Evolutionary conservation across 2,888 invertebrate genomes (phyloP), one percentile per base, ranked within the genome.

Genomic region (Pheosia gnoma): DNA sequence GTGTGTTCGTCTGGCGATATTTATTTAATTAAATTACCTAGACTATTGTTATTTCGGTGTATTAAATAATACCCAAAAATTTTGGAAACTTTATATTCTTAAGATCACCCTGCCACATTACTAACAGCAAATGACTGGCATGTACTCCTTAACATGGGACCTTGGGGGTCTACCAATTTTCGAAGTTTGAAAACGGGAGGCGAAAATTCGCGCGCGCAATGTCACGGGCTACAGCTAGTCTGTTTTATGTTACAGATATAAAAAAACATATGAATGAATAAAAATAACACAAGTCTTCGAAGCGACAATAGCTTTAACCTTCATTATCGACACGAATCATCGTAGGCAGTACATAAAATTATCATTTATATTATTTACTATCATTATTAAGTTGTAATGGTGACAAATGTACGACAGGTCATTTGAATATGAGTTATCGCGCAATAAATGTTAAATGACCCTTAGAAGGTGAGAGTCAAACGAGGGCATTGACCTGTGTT

Each of bases 401-500:
- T 53, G 53, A 37, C 37, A 53, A 53, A 53, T 36, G 11, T 53
- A 10, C 51, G 8, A 53, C 36, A 11, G 37, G 37, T 37, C 53
- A 8, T 53, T 38, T 37, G 11, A 10, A 53, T 38, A 53, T 11
- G 4, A 52, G 36, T 4, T 8, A 13, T 25, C 4, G 6, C 13
- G 25, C 25, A 53, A 41, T 43, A 39, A 45, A 57, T 45, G 36
- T 45, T 38, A 57, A 47, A 57, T 36, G 45, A 25, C 37, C 59
- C 47, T 38, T 36, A 45, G 13, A 36, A 13, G 5, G 6, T 55
- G 57, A 57, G 9, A 39, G 56, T 56, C 38, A 56, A 58, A 39
- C 51, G 37, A 60, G 51, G 60, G 37, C 56, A 62, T 66, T 61
- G 55, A 66, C 61, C 62, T 38, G 0, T 58, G 25, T 36, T 60